A percentile compares a stretch with the other conserved stretches of the same genome.
Evolutionary conservation across 2,797 vertebrate genomes (phyloP).

Genomic region (Girardinus metallicus): DNA sequence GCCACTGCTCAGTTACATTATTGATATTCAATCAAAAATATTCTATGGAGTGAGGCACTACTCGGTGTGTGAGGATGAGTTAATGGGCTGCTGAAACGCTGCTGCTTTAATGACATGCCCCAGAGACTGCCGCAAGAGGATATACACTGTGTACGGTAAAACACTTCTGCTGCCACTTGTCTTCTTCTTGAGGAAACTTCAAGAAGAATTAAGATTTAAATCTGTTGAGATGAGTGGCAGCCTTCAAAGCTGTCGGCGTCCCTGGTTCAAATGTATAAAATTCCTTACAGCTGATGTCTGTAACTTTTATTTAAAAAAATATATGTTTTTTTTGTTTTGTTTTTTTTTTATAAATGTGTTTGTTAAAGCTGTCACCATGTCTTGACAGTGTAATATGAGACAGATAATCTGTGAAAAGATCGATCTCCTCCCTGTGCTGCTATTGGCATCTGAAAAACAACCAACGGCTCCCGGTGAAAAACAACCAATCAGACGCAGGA

Average conservation of each 20-base stretch:
- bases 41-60: constrained; percentile 44
- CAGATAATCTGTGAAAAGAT: too few species aligned
- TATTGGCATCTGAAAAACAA: too few species aligned
- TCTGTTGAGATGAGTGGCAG: background rate
- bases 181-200: background rate
- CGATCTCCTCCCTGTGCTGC: too few species aligned
- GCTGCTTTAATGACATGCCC: constrained; percentile 61
- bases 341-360: too few species aligned
- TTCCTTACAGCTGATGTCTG: too few species aligned
- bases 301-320: too few species aligned
- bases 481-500: too few species aligned
- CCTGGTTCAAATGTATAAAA: background rate
- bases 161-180: background rate
- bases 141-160: constrained; percentile 22
- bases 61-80: constrained; percentile 57
- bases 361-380: too few species aligned
- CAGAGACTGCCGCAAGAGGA: constrained; percentile 36
- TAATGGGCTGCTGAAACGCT: constrained; percentile 57
- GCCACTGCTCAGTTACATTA: constrained; percentile 38
- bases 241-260: background rate
- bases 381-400: too few species aligned
- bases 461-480: too few species aligned
- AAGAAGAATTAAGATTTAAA: background rate
- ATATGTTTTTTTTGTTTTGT: too few species aligned
- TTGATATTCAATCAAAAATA: constrained; percentile 62